phyloP scores from a whole-genome alignment of 2,888 invertebrate genomes.

The Scotopteryx bipunctaria region DNA sequence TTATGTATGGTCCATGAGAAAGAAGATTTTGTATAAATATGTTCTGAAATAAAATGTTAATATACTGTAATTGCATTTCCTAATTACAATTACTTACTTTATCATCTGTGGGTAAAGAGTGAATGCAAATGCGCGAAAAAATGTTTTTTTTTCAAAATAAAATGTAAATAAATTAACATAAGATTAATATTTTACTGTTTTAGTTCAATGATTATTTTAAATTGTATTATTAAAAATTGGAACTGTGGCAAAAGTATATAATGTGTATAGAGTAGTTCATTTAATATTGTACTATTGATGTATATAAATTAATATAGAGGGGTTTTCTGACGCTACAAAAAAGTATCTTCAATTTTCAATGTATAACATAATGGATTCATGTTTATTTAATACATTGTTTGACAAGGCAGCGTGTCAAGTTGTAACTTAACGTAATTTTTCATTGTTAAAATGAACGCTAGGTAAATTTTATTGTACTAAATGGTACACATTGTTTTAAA shows the following conservation, averaged over 20 bases:
- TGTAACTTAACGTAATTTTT: constrained; percentile 54
- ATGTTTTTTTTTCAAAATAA: neutral
- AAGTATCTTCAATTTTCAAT: constrained; percentile 1
- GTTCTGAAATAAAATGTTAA: too few species aligned
- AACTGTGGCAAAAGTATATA: constrained; percentile 5
- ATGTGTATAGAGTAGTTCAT: constrained; percentile 3
- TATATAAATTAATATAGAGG: neutral
- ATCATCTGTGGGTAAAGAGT: too few species aligned
- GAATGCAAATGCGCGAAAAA: too few species aligned
- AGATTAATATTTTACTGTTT: too few species aligned
- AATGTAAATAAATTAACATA: too few species aligned
- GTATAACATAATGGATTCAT: constrained; percentile 8
- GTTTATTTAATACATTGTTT: constrained; percentile 13
- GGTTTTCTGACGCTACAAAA: neutral
- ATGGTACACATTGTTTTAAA: constrained; percentile 70
- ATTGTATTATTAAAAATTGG: too few species aligned
- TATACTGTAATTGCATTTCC: too few species aligned
- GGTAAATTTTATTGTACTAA: constrained; percentile 70
- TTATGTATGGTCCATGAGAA: too few species aligned
- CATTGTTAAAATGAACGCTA: constrained; percentile 66
- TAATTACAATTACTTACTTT: too few species aligned
- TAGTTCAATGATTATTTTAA: too few species aligned
- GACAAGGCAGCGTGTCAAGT: constrained; percentile 22
- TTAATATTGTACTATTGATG: neutral
- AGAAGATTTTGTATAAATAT: too few species aligned